Conservation (phyloP, 2,113 vertebrate genomes). For the Lipotes vexillifer region DNA sequence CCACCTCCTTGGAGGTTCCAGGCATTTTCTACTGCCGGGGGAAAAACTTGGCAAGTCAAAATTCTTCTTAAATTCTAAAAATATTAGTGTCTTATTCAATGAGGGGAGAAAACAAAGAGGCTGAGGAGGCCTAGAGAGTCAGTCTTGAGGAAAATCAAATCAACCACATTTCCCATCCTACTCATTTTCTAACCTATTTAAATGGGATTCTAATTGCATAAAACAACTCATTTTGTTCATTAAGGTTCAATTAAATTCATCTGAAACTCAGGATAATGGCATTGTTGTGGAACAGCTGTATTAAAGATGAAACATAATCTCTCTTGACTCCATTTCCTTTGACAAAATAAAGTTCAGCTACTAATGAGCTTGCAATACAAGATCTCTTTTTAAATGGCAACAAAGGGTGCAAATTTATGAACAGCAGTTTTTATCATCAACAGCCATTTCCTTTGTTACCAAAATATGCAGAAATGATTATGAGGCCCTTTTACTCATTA, state of each 20-base stretch:
- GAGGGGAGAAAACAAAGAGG: neutral
- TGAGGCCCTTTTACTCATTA: slow-evolving; percentile 2
- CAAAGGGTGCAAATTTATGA: slow-evolving; percentile 51
- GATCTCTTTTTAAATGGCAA: slow-evolving; percentile 55
- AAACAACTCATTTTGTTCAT: slow-evolving; percentile 77
- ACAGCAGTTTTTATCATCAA: slow-evolving; percentile 60
- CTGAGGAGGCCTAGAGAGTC: slow-evolving; percentile 36
- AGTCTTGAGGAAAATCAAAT: slow-evolving; percentile 60
- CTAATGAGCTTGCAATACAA: slow-evolving; percentile 58
- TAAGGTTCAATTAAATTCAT: slow-evolving; percentile 76
- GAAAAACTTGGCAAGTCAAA: neutral
- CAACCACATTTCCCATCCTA: slow-evolving; percentile 51
- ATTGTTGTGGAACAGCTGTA: slow-evolving; percentile 64
- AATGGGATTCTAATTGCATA: slow-evolving; percentile 70
- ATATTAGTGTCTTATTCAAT: neutral
- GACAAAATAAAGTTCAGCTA: slow-evolving; percentile 71
- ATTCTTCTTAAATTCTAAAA: neutral
- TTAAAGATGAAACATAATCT: slow-evolving; percentile 74
- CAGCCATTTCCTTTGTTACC: slow-evolving; percentile 53
- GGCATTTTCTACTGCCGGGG: neutral
- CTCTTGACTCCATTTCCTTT: slow-evolving; percentile 65
- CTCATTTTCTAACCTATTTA: slow-evolving; percentile 68
- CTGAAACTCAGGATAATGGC: slow-evolving; percentile 70
- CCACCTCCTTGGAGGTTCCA: neutral
- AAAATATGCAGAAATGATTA: slow-evolving; percentile 64